Evolutionary conservation across 2,113 vertebrate species (phyloP).

Genomic region (Drymodes brunneopygia): DNA sequence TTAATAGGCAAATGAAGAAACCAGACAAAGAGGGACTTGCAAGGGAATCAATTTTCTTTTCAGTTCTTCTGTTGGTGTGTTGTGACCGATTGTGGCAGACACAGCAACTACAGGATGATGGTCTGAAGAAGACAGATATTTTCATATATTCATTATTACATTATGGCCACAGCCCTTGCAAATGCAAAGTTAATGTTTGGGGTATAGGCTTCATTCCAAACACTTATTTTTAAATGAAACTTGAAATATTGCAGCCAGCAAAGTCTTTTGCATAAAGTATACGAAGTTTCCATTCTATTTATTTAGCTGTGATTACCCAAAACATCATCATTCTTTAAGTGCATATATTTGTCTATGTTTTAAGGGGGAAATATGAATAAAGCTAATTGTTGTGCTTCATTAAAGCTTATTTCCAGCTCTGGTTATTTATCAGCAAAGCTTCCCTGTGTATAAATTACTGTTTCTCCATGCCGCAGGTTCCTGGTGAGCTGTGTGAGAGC

Average conservation of each 20-base stretch:
- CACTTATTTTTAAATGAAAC: background rate
- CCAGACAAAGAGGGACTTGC: background rate
- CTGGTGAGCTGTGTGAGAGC: rapidly evolving
- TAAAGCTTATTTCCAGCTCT: background rate
- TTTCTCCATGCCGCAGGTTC: background rate
- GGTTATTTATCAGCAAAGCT: background rate
- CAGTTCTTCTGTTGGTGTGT: background rate
- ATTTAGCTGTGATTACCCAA: background rate
- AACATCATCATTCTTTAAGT: background rate
- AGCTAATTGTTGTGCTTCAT: background rate
- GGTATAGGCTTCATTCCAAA: background rate
- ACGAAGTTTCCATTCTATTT: background rate
- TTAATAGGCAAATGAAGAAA: background rate
- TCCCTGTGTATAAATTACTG: background rate
- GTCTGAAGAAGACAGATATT: background rate
- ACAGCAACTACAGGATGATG: background rate
- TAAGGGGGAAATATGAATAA: background rate
- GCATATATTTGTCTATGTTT: background rate
- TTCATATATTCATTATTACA: background rate
- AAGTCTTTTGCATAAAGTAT: background rate
- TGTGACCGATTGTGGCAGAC: background rate
- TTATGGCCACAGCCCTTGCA: background rate
- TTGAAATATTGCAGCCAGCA: background rate
- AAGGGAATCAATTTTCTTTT: slow-evolving; percentile 13
- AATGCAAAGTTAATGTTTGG: background rate